Base-by-base conservation (phyloP, 2,888 invertebrate species). In the Theodoxus fluviatilis region DNA sequence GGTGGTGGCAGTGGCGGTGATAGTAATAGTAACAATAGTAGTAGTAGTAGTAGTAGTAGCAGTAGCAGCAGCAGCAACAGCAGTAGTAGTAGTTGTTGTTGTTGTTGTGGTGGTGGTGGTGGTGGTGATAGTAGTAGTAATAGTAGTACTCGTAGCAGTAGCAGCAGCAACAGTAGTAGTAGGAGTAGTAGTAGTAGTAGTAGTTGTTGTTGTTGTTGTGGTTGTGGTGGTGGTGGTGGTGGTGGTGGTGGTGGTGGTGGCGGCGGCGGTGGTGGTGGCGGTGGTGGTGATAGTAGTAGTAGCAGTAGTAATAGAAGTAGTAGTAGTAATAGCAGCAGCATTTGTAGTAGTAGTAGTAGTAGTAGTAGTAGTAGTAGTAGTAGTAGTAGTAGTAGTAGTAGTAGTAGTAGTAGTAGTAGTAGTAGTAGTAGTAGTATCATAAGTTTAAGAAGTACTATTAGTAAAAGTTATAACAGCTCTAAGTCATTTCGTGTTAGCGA, bases 281-380 rank as follows among this genome's bases (percentile, higher is more conserved):
- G 57, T 57, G n/a, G 57, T 25, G n/a, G 57, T 57, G n/a, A 22
- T 25, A 57, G 57, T 57, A 57, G 57, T 25, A 57, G 57, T 69
- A 69, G 69, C 38, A 70, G 70, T 70, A 70, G 70, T 70, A 70
- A 67, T 68, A 70, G 67, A 31, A 67, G 70, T 70, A 70, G 57
- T 57, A 57, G 57, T 15, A 43, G 18, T 15, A 43, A 15, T 15
- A 43, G 43, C 15, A 43, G 18, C 15, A 15, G 43, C 15, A 43
- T 9, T 43, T 12, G 43, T 43, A 43, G 43, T 43, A 43, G 43
- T 43, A 43, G 43, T 43, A 43, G 43, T 43, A 43, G 43, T 43
- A 43, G 43, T 43, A 43, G 43, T 43, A 43, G 43, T 43, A 43
- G 43, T 57, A 57, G 57, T 57, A 57, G 57, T 57, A 57, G 57